Evolutionary conservation across 2,888 invertebrate genomes (phyloP).

Genomic region (Gandaritis pyraliata): DNA sequence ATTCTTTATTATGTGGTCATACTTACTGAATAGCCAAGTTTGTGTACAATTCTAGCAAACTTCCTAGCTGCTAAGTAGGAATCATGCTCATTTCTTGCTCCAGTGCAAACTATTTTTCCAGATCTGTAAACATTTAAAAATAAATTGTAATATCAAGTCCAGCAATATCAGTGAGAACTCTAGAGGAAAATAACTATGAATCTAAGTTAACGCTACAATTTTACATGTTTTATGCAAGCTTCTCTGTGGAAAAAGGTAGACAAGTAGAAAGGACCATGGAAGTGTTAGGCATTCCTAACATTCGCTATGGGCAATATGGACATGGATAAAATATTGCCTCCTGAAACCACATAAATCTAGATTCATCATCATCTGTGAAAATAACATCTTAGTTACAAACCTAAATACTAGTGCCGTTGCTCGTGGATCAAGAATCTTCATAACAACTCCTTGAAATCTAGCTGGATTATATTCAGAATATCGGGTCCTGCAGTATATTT

Average conservation of each 20-base stretch:
- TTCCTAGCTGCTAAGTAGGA: conserved; percentile 91
- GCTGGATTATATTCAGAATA: conserved; percentile 94
- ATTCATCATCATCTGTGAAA: too few species aligned
- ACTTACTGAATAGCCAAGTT: conserved; percentile 90
- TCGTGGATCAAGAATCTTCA: conserved; percentile 92
- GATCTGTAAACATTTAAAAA: conserved; percentile 79
- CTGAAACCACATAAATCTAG: too few species aligned
- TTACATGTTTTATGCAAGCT: too few species aligned
- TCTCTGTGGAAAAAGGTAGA: too few species aligned
- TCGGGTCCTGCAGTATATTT: conserved; percentile 91
- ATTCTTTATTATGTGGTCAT: neutral
- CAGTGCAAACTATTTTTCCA: conserved; percentile 93
- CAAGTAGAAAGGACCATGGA: too few species aligned
- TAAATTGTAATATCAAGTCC: too few species aligned
- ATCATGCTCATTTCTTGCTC: conserved; percentile 90
- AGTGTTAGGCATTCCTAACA: too few species aligned
- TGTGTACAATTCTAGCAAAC: conserved; percentile 92
- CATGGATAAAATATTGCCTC: too few species aligned
- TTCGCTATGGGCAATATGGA: too few species aligned
- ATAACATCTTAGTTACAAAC: conserved; percentile 45
- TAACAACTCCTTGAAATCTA: conserved; percentile 92
- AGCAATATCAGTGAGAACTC: too few species aligned
- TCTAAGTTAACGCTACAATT: too few species aligned
- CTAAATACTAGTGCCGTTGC: conserved; percentile 88
- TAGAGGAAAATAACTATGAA: too few species aligned